phyloP scores from a whole-genome alignment of 2,888 invertebrate genomes.

The Epinotia ramella region DNA sequence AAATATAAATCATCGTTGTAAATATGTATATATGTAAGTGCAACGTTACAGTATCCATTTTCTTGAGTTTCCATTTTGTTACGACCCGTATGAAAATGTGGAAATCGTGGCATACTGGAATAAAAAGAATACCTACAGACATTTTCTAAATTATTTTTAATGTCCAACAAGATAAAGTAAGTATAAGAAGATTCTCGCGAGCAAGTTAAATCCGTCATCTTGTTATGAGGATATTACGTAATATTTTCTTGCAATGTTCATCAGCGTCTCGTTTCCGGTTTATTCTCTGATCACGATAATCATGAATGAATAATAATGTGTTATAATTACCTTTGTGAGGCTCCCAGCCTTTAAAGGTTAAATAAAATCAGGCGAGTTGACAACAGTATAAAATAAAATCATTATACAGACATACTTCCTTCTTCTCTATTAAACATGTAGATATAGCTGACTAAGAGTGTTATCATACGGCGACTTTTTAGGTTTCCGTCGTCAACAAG shows the following conservation, averaged over 20 bases:
- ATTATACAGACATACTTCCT: background rate
- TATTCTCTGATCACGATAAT: slow-evolving; percentile 35
- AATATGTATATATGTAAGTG: too few relatives aligned
- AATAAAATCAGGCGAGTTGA: slow-evolving; percentile 12
- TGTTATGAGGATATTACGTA: slow-evolving; percentile 16
- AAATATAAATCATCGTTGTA: too few relatives aligned
- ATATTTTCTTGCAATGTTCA: slow-evolving; percentile 3
- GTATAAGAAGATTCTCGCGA: slow-evolving; percentile 1
- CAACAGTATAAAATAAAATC: slow-evolving; percentile 25
- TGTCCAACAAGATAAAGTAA: background rate
- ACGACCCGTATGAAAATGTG: background rate
- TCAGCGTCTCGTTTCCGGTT: slow-evolving; percentile 16
- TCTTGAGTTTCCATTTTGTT: background rate
- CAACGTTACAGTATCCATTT: background rate
- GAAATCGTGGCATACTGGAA: background rate
- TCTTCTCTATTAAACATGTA: background rate
- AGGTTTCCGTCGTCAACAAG: too few relatives aligned
- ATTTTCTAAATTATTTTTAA: too few relatives aligned
- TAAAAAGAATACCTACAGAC: background rate
- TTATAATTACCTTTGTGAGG: slow-evolving; percentile 14
- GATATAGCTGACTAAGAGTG: too few relatives aligned
- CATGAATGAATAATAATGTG: slow-evolving; percentile 28
- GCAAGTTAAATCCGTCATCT: background rate
- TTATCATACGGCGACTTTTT: too few relatives aligned
- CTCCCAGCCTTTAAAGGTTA: slow-evolving; percentile 2